These are phyloP conservation scores for Ptilonorhynchus violaceus DNA, from an alignment of 2,113 vertebrate species.

Conservation along the genomic window DNA sequence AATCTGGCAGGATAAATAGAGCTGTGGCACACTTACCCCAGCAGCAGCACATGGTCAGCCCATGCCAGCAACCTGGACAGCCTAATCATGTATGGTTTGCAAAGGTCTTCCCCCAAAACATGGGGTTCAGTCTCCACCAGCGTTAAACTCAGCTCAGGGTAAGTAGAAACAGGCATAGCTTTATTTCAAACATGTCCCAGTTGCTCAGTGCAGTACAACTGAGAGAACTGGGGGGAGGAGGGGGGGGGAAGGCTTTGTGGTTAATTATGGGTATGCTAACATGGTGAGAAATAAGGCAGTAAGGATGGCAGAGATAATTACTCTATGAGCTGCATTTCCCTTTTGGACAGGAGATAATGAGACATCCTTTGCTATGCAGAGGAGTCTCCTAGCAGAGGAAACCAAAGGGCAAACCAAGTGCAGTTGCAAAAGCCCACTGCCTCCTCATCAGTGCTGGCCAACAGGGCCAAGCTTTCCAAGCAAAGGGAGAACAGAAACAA, in stretches of 20 bases:
- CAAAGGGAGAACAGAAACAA: not conserved
- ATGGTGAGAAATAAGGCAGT: not conserved
- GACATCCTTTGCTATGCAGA: not conserved
- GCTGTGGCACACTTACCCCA: not conserved
- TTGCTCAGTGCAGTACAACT: not conserved
- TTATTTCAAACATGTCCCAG: not conserved
- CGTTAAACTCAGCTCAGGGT: not conserved
- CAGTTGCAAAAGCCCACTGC: not conserved
- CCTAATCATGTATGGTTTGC: not conserved
- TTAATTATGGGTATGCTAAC: slow-evolving; percentile 24
- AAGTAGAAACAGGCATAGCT: not conserved
- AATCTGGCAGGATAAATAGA: not conserved
- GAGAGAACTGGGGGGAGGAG: not conserved
- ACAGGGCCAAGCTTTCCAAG: not conserved
- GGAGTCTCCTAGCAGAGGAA: not conserved
- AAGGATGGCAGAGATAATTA: slow-evolving; percentile 30
- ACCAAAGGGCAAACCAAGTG: not conserved
- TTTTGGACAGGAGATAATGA: slow-evolving; percentile 36
- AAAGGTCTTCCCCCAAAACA: not conserved
- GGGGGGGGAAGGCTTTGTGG: not conserved
- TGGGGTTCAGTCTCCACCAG: not conserved
- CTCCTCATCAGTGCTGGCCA: not conserved
- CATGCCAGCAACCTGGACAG: not conserved
- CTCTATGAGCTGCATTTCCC: not conserved
- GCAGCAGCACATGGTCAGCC: not conserved